Base-by-base conservation (phyloP, 2,888 invertebrate species). In the Sesia bembeciformis region DNA sequence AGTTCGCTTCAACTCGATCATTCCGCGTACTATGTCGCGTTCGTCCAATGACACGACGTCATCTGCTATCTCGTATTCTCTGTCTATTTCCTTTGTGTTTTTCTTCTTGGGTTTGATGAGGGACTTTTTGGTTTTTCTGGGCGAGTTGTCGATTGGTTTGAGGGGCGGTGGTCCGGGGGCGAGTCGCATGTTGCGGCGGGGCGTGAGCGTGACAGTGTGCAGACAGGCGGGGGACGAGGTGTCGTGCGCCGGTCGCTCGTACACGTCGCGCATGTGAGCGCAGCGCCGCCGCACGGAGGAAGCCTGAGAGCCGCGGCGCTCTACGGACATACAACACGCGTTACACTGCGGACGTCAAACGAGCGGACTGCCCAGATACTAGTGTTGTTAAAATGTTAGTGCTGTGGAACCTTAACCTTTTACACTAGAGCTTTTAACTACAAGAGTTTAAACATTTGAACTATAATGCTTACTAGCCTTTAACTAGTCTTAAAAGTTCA, bases 251-350 rank as follows among this genome's bases (percentile, higher is more conserved):
- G 70, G 70, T 64, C 90, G 87, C 68, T 90, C 84, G 81, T 92
- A 93, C 70, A 93, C 86, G 72, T 92, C 92, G 54, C 92, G 91
- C 85, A 91, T 90, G 80, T 81, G 80, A 49, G 79, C 50, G 50
- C 38, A 41, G 8, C 55, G 40, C 51, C 69, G 66, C 57, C 67
- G 66, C 60, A 8, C 66, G 69, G 74, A 69, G 72, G 75, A 70
- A 71, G 72, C 72, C 70, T 57, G 61, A 50, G 62, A 53, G 8
- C 52, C 49, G 42, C 49, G 50, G 2, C 8, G 40, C 52, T 40
- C 52, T 52, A 67, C 68, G 64, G 62, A 66, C 65, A 58, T 58
- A 57, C 52, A 52, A n/a, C 54, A 39, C 49, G 54, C 54, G 23
- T 54, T 49, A 50, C 38, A 8, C 38, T 7, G 7, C 50, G 50